Conservation (phyloP, 2,888 invertebrate genomes). For the Bombyx huttoni region DNA sequence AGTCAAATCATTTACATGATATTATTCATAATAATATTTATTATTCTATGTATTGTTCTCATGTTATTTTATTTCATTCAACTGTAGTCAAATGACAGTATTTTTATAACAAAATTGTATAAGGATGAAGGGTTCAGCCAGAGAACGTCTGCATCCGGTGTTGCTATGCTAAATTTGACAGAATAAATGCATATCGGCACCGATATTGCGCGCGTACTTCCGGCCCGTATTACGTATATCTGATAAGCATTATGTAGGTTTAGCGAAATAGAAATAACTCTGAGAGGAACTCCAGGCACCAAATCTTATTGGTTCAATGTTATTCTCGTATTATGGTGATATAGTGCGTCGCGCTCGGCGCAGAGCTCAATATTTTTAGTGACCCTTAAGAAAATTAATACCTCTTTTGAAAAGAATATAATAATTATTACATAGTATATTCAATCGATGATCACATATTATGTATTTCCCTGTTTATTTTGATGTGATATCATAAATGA, state of each 20-base stretch:
- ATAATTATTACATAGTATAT: slow-evolving; percentile 64
- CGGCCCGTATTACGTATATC: slow-evolving; percentile 58
- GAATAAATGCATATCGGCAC: background rate
- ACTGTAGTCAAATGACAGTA: slow-evolving; percentile 75
- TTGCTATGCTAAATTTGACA: background rate
- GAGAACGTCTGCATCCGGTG: background rate
- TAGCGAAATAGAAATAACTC: slow-evolving; percentile 68
- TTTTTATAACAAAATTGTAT: slow-evolving; percentile 72
- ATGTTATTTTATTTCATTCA: slow-evolving; percentile 63
- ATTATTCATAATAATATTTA: slow-evolving; percentile 52
- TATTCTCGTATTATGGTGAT: slow-evolving; percentile 71
- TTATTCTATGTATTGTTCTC: slow-evolving; percentile 63
- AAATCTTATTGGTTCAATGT: slow-evolving; percentile 69
- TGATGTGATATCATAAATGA: slow-evolving; percentile 76
- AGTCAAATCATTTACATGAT: slow-evolving; percentile 69
- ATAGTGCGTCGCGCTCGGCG: slow-evolving; percentile 63
- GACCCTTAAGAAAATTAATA: slow-evolving; percentile 72
- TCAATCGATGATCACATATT: slow-evolving; percentile 63
- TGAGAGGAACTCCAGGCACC: slow-evolving; percentile 63
- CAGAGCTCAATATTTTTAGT: slow-evolving; percentile 73
- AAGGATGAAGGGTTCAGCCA: slow-evolving; percentile 55
- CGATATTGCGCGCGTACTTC: slow-evolving; percentile 6
- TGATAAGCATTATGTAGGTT: slow-evolving; percentile 74
- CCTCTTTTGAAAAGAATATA: slow-evolving; percentile 71
- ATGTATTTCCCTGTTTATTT: slow-evolving; percentile 73